Conservation (phyloP, 2,888 invertebrate genomes). For the Itoplectis maculator region DNA sequence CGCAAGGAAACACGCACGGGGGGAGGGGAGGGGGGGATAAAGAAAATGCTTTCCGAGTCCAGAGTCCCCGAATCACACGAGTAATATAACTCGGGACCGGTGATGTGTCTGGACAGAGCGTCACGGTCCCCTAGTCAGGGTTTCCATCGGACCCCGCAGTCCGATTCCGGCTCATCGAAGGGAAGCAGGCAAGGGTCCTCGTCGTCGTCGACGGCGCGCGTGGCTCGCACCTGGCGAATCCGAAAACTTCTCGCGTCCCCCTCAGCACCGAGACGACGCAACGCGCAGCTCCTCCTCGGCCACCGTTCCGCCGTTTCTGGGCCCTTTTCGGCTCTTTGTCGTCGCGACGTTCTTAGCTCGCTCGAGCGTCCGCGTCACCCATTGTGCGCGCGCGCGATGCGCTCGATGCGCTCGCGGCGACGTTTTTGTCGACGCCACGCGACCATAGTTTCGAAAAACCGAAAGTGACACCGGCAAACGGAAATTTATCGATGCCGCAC, state of each 20-base stretch:
- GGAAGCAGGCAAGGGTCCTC: too few species aligned
- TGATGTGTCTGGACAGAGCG: slow-evolving; percentile 21
- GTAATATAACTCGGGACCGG: slow-evolving; percentile 46
- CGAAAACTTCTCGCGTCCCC: slow-evolving; percentile 15
- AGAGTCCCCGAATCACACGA: slow-evolving; percentile 49
- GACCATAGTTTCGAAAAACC: slow-evolving; percentile 49
- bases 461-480: slow-evolving; percentile 53
- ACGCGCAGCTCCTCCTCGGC: slow-evolving; percentile 16
- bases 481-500: slow-evolving; percentile 58
- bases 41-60: slow-evolving; percentile 8
- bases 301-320: slow-evolving; percentile 26
- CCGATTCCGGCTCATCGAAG: slow-evolving; percentile 49
- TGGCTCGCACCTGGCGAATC: slow-evolving; percentile 67
- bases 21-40: slow-evolving; percentile 3
- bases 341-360: slow-evolving; percentile 27
- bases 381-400: too few species aligned
- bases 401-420: too few species aligned
- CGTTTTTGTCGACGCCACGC: slow-evolving; percentile 56
- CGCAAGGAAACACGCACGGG: too few species aligned
- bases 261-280: slow-evolving; percentile 8
- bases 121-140: not conserved
- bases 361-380: slow-evolving; percentile 27
- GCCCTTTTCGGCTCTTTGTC: slow-evolving; percentile 40
- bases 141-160: slow-evolving; percentile 2
- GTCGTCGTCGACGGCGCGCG: slow-evolving; percentile 66